phyloP scores from a whole-genome alignment of 2,113 vertebrate genomes.

The Mus spicilegus region DNA sequence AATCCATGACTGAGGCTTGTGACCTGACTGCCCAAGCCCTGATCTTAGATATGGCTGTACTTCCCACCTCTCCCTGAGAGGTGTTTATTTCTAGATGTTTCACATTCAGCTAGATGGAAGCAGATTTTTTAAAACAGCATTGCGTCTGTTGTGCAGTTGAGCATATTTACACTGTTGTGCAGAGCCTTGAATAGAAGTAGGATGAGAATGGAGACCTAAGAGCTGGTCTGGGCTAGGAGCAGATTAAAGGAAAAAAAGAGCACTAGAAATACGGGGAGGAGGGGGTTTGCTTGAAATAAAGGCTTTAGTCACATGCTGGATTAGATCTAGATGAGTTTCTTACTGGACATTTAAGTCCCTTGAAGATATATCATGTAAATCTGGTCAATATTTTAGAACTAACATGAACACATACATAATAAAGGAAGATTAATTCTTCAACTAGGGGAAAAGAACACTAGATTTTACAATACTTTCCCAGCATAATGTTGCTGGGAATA shows the following conservation, averaged over 20 bases:
- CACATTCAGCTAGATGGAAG: background rate
- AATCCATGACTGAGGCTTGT: background rate
- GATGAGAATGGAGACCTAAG: background rate
- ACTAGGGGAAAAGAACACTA: background rate
- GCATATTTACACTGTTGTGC: background rate
- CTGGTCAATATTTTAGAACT: constrained; percentile 60
- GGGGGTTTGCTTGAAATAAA: background rate
- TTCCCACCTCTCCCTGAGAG: background rate
- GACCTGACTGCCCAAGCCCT: background rate
- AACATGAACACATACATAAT: background rate
- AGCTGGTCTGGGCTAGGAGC: background rate
- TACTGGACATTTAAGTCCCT: background rate
- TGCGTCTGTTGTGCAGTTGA: background rate
- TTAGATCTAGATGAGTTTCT: constrained; percentile 43
- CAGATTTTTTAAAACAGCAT: background rate
- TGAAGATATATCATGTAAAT: constrained; percentile 58
- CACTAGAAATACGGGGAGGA: background rate
- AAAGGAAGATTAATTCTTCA: background rate
- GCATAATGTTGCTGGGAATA: constrained; percentile 49
- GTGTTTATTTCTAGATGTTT: constrained; percentile 19
- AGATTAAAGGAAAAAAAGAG: background rate
- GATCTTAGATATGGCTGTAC: background rate
- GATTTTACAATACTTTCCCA: constrained; percentile 41
- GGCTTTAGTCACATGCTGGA: background rate
- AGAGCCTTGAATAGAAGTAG: background rate